Evolutionary conservation across 2,797 vertebrate genomes (phyloP), one percentile per base, ranked within the genome.

Genomic region (Rhinoraja longicauda): DNA sequence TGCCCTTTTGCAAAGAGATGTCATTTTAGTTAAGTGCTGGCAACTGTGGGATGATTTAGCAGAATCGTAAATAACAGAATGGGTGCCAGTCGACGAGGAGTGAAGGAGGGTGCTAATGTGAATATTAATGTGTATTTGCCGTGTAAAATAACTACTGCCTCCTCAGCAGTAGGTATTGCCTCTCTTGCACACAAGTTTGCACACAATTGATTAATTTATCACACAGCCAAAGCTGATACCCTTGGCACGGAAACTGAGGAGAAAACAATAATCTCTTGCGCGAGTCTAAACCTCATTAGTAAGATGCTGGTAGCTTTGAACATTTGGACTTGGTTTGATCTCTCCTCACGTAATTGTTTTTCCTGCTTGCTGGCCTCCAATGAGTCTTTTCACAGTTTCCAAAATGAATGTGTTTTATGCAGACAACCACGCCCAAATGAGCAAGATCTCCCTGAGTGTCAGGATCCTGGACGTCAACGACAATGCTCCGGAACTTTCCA

Each of bases 401-500:
- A n/a, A 57, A 26, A 45, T 45, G 24, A 6, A 75, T 75, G 39
- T 92, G 90, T 53, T 92, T 92, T 0, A 95, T 95, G 1, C 95
- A 99, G 99, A 98, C 95, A 98, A 99, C 94, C 97, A 96, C 39
- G 96, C 97, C 0, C 98, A 98, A 96, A 96, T 96, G 0, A 98
- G 98, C 0, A 96, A 97, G 94, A 96, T 97, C 0, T 96, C 96
- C n/a, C 96, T 99, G 88, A 97, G 97, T 84, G 98, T 99, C 94
- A 97, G 98, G 53, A 99, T 99, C 95, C 96, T 99, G 95, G 99
- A 99, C 0, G 98, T 99, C 93, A 99, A 99, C 0, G 99, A 99
- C 96, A 99, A 99, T 93, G 98, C 99, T 0, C 99, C 99, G 0
- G 98, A 99, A 93, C 96, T 99, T 77, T 98, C 99, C 94, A 97